phyloP scores from a whole-genome alignment of 1,140 invertebrate genomes.

The Procambarus virginalis region DNA sequence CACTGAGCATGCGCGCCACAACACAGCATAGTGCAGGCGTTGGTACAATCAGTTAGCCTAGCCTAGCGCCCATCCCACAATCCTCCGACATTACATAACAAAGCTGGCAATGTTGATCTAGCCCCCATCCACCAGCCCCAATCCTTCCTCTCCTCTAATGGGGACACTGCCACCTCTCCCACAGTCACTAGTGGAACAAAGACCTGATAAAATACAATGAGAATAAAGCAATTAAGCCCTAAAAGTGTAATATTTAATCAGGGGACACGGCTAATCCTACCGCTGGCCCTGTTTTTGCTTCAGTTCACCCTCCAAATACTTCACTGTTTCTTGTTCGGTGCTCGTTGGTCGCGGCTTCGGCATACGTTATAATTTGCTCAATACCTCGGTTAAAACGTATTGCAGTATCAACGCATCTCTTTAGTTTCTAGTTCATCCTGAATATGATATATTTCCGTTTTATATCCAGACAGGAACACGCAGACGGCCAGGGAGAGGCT shows the following conservation, averaged over 20 bases:
- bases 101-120: neutral
- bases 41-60: neutral
- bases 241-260: slow-evolving; percentile 66
- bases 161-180: slow-evolving; percentile 22
- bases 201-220: slow-evolving; percentile 62
- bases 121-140: neutral
- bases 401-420: no score
- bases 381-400: no score
- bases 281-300: neutral
- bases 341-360: neutral
- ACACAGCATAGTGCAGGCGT: neutral
- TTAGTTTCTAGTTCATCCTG: neutral
- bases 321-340: neutral
- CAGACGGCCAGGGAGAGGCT: no score
- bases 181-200: slow-evolving; percentile 50
- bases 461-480: no score
- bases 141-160: no score
- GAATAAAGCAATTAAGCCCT: slow-evolving; percentile 63
- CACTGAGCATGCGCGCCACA: no score
- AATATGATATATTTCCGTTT: neutral
- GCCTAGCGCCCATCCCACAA: neutral
- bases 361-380: neutral
- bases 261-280: slow-evolving; percentile 49
- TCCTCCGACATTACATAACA: slow-evolving; percentile 37
- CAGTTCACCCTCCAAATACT: neutral